Base-by-base conservation (phyloP, 2,797 vertebrate genomes). In the Epinephelus malabaricus region DNA sequence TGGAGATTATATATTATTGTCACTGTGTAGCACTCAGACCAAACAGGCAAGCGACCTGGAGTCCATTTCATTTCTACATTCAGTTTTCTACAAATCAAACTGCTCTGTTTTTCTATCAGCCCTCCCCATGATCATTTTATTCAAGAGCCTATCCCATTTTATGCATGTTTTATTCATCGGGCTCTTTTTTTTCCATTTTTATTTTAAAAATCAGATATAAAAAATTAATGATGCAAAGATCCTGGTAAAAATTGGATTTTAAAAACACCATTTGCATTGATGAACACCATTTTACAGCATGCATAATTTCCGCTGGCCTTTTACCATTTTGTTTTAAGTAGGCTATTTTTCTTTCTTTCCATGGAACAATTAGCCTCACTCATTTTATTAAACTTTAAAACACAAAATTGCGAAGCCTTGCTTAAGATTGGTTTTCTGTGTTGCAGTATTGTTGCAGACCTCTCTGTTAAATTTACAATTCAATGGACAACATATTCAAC, bases 191-290 rank as follows among this genome's bases (percentile, higher is more conserved):
- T 15, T 40, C 50, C 19, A 7, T 34, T 34, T 8, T 34, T 34
- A 34, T 60, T 43, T 66, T 2, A 12, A 63, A 67, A 49, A 66
- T 53, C 45, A 34, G 0, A 58, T 51, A 19, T 72, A n/a, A 70
- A 72, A 71, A 38, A 76, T 58, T 0, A 1, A 64, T 76, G 12
- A 49, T 17, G 21, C 46, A 61, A 23, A 54, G 23, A 27, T 40
- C 3, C 9, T 0, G 1, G 3, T 45, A 38, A 34, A 69, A 73
- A 72, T 49, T 49, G 0, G 18, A 23, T 54, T 53, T 53, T 17
- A 50, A 72, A 62, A 51, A 51, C 38, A n/a, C 0, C 0, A 72
- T 60, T 69, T 70, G 43, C 7, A 55, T 21, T 71, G 30, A 34
- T 21, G n/a, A 34, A 43, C 46, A 25, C 38, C 51, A 45, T n/a